These are phyloP conservation scores for Cerastoderma edule DNA, from an alignment of 2,888 invertebrate species.

Conservation along the genomic window DNA sequence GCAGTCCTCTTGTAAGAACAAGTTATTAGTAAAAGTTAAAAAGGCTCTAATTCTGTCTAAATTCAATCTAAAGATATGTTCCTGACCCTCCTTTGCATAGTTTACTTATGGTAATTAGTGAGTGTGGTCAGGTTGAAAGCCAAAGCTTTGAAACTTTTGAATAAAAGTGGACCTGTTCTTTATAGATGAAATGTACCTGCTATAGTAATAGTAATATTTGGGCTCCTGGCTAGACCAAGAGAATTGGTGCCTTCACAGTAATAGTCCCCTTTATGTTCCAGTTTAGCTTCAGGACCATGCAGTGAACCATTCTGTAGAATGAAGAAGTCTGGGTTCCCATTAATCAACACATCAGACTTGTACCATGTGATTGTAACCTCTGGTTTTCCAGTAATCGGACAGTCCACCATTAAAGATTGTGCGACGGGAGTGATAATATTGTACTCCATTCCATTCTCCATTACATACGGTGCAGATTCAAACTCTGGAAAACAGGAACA, in stretches of 20 bases:
- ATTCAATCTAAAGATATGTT: no score
- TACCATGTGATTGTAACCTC: constrained; percentile 70
- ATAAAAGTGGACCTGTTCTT: background rate
- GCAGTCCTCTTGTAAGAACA: no score
- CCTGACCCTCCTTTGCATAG: no score
- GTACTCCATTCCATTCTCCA: constrained; percentile 47
- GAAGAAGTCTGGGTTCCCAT: constrained; percentile 46
- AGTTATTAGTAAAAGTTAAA: no score
- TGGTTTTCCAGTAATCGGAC: constrained; percentile 73
- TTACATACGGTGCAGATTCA: constrained; percentile 59
- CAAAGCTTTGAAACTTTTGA: background rate
- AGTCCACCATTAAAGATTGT: constrained; percentile 65
- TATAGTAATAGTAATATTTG: constrained; percentile 64
- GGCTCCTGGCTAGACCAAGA: constrained; percentile 64
- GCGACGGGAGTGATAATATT: constrained; percentile 61
- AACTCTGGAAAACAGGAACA: constrained; percentile 42
- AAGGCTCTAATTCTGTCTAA: no score
- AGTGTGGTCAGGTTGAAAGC: background rate
- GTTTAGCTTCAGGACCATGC: constrained; percentile 50
- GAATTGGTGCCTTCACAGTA: constrained; percentile 72
- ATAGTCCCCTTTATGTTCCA: constrained; percentile 70
- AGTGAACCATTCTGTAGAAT: constrained; percentile 71
- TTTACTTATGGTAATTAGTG: no score
- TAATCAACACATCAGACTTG: constrained; percentile 54
- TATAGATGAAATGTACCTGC: constrained; percentile 68